Conservation (phyloP, 2,113 vertebrate genomes). For the Ondatra zibethicus region DNA sequence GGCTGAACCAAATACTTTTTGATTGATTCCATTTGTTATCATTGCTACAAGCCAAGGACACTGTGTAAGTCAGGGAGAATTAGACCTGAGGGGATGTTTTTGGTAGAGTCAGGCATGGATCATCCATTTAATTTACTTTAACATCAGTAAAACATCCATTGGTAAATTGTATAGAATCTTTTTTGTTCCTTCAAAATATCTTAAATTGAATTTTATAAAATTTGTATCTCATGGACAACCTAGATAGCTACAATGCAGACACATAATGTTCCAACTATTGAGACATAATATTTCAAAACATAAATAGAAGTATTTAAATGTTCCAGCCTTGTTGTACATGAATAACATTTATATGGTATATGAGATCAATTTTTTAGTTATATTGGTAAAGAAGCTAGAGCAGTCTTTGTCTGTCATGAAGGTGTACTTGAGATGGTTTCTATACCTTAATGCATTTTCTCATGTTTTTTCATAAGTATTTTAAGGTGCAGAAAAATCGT, state of each 20-base stretch:
- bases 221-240: not conserved
- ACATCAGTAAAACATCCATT: not conserved
- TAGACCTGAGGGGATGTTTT: not conserved
- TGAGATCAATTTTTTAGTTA: not conserved
- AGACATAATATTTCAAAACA: not conserved
- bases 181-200: not conserved
- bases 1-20: not conserved
- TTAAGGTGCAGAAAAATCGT: not conserved
- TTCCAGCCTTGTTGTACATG: not conserved
- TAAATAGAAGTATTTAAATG: not conserved
- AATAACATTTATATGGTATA: not conserved
- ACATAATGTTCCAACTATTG: not conserved
- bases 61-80: not conserved
- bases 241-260: not conserved
- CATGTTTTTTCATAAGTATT: constrained; percentile 12
- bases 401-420: not conserved
- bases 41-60: not conserved
- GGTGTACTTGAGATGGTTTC: not conserved
- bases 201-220: not conserved
- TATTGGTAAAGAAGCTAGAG: not conserved
- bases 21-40: not conserved
- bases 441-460: not conserved
- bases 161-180: not conserved
- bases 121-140: not conserved
- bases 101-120: not conserved